Evolutionary conservation across 2,113 vertebrate genomes (phyloP).

Genomic region (Thryonomys swinderianus): DNA sequence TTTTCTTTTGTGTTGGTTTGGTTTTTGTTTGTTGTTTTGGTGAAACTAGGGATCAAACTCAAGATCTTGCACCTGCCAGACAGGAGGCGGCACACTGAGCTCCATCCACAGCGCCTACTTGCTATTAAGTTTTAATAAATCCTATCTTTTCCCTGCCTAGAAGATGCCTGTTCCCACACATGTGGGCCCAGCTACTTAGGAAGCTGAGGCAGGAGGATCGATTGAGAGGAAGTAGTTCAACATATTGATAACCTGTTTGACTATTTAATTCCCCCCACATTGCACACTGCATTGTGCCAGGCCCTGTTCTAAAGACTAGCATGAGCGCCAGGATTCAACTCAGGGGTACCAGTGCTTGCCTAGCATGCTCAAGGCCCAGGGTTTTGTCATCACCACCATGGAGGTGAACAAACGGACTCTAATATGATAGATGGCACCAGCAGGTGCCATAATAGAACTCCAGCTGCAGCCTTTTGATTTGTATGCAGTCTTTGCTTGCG

Average conservation of each 20-base stretch:
- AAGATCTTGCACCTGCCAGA: too few species aligned
- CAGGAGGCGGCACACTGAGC: too few species aligned
- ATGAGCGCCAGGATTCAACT: not conserved
- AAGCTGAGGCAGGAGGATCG: not conserved
- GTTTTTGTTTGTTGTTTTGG: too few species aligned
- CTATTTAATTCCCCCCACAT: not conserved
- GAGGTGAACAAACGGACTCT: not conserved
- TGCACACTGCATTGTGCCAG: not conserved
- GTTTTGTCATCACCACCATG: not conserved
- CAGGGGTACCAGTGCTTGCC: not conserved
- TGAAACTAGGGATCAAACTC: too few species aligned
- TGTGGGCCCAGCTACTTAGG: not conserved
- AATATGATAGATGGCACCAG: rapidly evolving
- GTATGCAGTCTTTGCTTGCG: not conserved
- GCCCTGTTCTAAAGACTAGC: not conserved
- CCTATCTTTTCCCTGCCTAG: not conserved
- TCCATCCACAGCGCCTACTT: too few species aligned
- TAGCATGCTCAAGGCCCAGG: not conserved
- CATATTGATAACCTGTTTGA: not conserved
- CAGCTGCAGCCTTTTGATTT: not conserved
- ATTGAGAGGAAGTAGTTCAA: not conserved
- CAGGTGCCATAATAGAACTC: not conserved
- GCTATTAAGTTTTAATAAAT: not conserved
- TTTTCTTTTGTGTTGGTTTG: too few species aligned
- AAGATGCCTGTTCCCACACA: not conserved